phyloP scores from a whole-genome alignment of 1,140 invertebrate genomes.

The Steinernema khuongi region DNA sequence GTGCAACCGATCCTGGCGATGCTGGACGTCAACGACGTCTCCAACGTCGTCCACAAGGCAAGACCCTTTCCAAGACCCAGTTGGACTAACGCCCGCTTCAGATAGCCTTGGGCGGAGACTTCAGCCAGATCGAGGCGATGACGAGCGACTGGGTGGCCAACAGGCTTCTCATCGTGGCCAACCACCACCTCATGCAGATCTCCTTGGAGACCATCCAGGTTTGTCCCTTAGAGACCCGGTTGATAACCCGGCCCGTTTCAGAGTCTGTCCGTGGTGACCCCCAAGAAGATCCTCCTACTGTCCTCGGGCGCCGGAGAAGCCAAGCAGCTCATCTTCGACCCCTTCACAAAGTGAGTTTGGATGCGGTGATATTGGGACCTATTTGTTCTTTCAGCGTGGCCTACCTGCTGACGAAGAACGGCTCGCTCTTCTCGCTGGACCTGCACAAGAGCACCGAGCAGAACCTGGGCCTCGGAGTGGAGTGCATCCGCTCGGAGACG shows the following conservation, averaged over 20 bases:
- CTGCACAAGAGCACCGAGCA: conserved; percentile 41
- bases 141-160: conserved; percentile 57
- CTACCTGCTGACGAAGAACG: conserved; percentile 56
- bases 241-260: conserved; percentile 32
- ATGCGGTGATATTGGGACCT: neutral
- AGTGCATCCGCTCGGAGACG: conserved; percentile 51
- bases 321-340: conserved; percentile 55
- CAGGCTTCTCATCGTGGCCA: conserved; percentile 48
- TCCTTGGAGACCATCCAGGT: conserved; percentile 31
- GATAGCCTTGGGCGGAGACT: conserved; percentile 49
- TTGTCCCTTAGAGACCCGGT: neutral
- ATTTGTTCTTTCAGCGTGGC: conserved; percentile 46
- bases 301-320: conserved; percentile 56
- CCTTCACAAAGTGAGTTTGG: conserved; percentile 52
- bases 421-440: conserved; percentile 51
- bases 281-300: conserved; percentile 47
- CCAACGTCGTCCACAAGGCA: conserved; percentile 52
- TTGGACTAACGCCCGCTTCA: conserved; percentile 13
- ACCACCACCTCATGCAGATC: conserved; percentile 50
- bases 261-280: conserved; percentile 43
- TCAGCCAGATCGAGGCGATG: conserved; percentile 53
- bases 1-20: conserved; percentile 48
- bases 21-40: conserved; percentile 54
- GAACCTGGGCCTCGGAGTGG: conserved; percentile 43
- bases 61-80: neutral